Percentiles rank a stretch among this genome's conserved stretches.
Conservation (phyloP, 2,113 vertebrate genomes). For the Gopherus flavomarginatus region DNA sequence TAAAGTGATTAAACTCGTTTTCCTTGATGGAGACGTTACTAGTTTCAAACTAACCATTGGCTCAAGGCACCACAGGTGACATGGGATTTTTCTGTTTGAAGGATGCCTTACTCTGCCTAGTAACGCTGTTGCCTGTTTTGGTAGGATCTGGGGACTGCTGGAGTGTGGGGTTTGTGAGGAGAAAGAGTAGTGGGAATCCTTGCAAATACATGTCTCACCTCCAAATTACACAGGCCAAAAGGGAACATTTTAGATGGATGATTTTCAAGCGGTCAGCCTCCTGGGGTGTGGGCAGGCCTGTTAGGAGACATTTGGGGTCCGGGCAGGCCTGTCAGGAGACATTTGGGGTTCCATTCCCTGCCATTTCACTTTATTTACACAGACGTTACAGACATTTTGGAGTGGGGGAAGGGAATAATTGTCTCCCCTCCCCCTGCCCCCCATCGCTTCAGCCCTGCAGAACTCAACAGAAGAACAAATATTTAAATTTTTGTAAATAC, state of each 20-base stretch:
- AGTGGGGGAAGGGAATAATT: background rate
- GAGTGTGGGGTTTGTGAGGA: rapidly evolving
- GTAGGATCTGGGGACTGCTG: background rate
- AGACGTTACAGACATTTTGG: background rate
- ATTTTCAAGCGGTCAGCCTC: background rate
- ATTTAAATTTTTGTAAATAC: background rate
- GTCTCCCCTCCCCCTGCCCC: background rate
- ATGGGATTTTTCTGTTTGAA: background rate
- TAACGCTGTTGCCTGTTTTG: background rate
- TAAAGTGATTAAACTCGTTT: background rate
- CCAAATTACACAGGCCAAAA: background rate
- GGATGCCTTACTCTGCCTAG: background rate
- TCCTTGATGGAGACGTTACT: background rate
- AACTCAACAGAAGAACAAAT: background rate
- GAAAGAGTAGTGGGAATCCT: background rate
- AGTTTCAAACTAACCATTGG: background rate
- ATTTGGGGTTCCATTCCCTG: background rate
- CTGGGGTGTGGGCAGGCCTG: background rate
- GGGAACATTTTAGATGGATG: conserved; percentile 33
- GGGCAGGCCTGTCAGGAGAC: background rate
- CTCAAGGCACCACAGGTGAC: background rate
- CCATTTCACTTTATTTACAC: background rate
- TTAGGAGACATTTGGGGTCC: background rate
- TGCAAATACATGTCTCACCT: background rate
- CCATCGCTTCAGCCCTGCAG: background rate